Conservation (phyloP, 2,113 vertebrate genomes). For the Proterorhinus semilunaris region DNA sequence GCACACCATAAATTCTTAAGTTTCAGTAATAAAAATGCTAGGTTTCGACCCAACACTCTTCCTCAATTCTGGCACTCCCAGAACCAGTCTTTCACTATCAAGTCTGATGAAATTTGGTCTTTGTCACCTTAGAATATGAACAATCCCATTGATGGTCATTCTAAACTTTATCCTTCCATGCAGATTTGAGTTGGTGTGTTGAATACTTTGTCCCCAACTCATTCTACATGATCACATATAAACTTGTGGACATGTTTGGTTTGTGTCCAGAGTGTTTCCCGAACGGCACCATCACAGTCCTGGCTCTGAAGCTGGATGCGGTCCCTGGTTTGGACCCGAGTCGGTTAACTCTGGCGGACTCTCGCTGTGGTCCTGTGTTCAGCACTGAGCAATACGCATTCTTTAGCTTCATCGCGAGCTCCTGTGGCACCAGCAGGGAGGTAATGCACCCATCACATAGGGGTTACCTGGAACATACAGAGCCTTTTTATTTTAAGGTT, state of each 20-base stretch:
- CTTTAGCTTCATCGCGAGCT: slow-evolving; percentile 65
- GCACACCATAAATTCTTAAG: too few species aligned
- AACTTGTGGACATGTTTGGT: not conserved
- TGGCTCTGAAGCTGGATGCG: slow-evolving; percentile 68
- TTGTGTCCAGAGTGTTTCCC: slow-evolving; percentile 67
- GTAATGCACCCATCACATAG: slow-evolving; percentile 25
- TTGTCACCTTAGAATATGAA: too few species aligned
- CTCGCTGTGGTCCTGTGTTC: slow-evolving; percentile 63
- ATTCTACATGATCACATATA: too few species aligned
- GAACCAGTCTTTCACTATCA: too few species aligned
- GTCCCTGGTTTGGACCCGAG: slow-evolving; percentile 54
- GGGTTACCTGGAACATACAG: not conserved
- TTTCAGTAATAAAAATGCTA: too few species aligned
- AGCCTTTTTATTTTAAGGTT: too few species aligned
- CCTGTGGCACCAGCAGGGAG: slow-evolving; percentile 74
- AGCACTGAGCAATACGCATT: slow-evolving; percentile 59
- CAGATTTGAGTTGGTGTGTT: not conserved
- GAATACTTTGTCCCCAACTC: too few species aligned
- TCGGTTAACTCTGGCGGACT: slow-evolving; percentile 63
- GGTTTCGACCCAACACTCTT: too few species aligned
- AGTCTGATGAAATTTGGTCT: too few species aligned
- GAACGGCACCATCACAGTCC: slow-evolving; percentile 69
- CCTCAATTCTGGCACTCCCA: too few species aligned
- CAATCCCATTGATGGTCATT: not conserved
- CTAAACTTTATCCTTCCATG: too few species aligned